Evolutionary conservation across 2,888 invertebrate species (phyloP).

Genomic region (Polydesmus complanatus): DNA sequence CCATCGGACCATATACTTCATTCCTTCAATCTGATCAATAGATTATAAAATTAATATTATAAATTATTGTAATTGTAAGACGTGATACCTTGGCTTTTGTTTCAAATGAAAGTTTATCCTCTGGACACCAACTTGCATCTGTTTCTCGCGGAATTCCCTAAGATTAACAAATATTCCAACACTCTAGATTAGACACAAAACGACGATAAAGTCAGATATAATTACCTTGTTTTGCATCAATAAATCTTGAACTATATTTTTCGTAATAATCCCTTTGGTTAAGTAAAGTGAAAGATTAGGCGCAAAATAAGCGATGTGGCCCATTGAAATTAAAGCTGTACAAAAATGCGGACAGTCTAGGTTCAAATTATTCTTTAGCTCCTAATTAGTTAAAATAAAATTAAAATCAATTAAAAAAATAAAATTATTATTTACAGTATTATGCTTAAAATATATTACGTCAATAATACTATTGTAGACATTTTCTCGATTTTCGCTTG

Average conservation of each 20-base stretch:
- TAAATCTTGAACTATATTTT: slow-evolving; percentile 88
- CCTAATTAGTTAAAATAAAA: slow-evolving; percentile 30
- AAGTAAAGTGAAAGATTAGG: slow-evolving; percentile 77
- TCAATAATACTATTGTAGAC: slow-evolving; percentile 30
- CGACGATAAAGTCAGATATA: too few species aligned
- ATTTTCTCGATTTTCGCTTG: slow-evolving; percentile 37
- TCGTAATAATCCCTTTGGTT: slow-evolving; percentile 86
- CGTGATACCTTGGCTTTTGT: slow-evolving; percentile 53
- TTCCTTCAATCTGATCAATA: slow-evolving; percentile 52
- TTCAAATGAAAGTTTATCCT: slow-evolving; percentile 75
- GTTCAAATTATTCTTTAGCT: slow-evolving; percentile 6
- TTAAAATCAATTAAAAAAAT: background rate
- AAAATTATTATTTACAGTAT: slow-evolving; percentile 1
- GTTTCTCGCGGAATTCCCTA: slow-evolving; percentile 37
- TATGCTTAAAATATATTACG: slow-evolving; percentile 18
- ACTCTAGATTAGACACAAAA: too few species aligned
- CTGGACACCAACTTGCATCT: slow-evolving; percentile 63
- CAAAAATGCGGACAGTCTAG: slow-evolving; percentile 48
- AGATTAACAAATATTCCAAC: slow-evolving; percentile 32
- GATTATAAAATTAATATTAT: slow-evolving; percentile 1
- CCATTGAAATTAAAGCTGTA: slow-evolving; percentile 84
- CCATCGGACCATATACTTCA: slow-evolving; percentile 96
- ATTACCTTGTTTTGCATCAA: slow-evolving; percentile 48
- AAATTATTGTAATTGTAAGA: background rate
- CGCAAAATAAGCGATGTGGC: slow-evolving; percentile 84